Evolutionary conservation across 2,797 vertebrate species (phyloP).

Genomic region (Neoniphon sammara): DNA sequence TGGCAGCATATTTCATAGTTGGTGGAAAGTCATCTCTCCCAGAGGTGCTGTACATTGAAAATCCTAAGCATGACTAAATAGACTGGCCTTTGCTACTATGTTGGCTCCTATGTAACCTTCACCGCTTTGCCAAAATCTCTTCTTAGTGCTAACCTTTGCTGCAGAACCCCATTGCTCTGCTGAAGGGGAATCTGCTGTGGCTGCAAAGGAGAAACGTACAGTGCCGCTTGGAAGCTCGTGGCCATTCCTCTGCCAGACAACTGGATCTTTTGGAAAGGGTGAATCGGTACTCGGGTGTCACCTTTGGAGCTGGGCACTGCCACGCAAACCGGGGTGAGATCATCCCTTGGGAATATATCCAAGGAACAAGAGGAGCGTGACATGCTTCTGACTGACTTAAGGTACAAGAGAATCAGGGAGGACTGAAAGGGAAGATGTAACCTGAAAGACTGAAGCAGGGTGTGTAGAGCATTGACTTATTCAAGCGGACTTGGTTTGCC

Average conservation of each 20-base stretch:
- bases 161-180: constrained; percentile 30
- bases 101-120: constrained; percentile 51
- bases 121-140: constrained; percentile 50
- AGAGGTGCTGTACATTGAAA: constrained; percentile 56
- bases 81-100: constrained; percentile 58
- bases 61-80: constrained; percentile 66
- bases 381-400: too few species aligned
- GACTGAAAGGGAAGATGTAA: not conserved
- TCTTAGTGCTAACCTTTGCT: constrained; percentile 32
- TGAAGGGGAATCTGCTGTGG: constrained; percentile 37
- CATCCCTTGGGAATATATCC: not conserved
- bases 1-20: constrained; percentile 49
- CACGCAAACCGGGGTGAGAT: constrained; percentile 5
- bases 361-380: too few species aligned
- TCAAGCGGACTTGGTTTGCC: not conserved
- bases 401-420: too few species aligned
- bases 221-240: constrained; percentile 25
- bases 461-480: not conserved
- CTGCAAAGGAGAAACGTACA: constrained; percentile 22
- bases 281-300: constrained; percentile 17
- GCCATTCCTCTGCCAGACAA: constrained; percentile 39
- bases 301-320: constrained; percentile 24
- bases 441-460: not conserved
- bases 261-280: constrained; percentile 29
- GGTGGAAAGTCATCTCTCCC: constrained; percentile 63